Conservation (phyloP, 1,140 invertebrate species). For the Drosophila kikkawai region DNA sequence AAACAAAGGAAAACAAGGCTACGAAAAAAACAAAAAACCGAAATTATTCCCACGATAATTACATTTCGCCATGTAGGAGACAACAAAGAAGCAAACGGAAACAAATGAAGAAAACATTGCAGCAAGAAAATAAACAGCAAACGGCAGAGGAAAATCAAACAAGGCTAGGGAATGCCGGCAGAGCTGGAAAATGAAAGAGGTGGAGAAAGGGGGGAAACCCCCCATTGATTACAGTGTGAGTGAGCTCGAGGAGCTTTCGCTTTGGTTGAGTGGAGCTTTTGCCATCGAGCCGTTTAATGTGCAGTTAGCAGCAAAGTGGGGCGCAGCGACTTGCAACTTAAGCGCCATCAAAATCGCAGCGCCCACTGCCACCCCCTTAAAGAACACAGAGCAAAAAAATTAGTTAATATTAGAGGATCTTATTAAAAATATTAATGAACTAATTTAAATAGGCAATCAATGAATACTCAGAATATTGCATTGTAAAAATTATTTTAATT, state of each 20-base stretch:
- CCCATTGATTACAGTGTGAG: constrained; percentile 51
- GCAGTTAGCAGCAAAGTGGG: constrained; percentile 71
- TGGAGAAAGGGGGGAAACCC: neutral
- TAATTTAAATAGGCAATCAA: neutral
- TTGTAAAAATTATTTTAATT: neutral
- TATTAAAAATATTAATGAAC: neutral
- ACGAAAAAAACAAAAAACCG: constrained; percentile 18
- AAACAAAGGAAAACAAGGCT: constrained; percentile 31
- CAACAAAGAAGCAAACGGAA: constrained; percentile 34
- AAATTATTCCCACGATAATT: constrained; percentile 67
- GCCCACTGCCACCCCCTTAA: constrained; percentile 9
- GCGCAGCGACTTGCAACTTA: constrained; percentile 46
- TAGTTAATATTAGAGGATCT: no score
- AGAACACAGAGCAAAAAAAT: neutral
- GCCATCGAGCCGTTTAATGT: constrained; percentile 78
- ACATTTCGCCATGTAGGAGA: constrained; percentile 51
- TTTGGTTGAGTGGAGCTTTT: constrained; percentile 57
- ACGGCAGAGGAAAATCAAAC: constrained; percentile 31
- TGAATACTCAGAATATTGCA: no score
- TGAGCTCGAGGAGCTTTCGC: constrained; percentile 36
- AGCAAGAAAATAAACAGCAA: constrained; percentile 32
- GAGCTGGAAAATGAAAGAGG: constrained; percentile 16
- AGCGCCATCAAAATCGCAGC: constrained; percentile 39
- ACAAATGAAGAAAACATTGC: constrained; percentile 36
- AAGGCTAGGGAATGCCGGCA: constrained; percentile 4